Evolutionary conservation across 1,140 invertebrate genomes (phyloP).

Genomic region (Goniozus legneri): DNA sequence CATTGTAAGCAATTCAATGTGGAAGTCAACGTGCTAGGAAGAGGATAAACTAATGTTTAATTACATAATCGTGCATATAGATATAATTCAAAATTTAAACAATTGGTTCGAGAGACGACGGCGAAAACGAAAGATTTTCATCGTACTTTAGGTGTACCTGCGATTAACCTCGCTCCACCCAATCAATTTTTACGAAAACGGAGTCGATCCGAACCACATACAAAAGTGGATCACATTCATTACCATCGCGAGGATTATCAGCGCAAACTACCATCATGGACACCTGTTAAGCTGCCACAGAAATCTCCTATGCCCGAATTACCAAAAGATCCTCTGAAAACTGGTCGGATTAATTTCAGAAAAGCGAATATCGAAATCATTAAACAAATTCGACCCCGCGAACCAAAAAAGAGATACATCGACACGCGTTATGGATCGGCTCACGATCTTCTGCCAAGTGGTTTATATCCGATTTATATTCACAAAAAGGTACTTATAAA

Average conservation of each 20-base stretch:
- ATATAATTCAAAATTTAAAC: too few species aligned
- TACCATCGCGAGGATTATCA: conserved; percentile 21
- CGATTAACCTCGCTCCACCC: neutral
- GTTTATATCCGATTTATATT: conserved; percentile 49
- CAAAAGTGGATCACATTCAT: conserved; percentile 14
- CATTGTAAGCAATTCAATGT: too few species aligned
- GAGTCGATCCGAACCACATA: neutral
- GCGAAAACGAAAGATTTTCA: neutral
- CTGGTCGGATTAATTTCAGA: conserved; percentile 52
- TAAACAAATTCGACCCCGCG: conserved; percentile 52
- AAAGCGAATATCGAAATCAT: conserved; percentile 57
- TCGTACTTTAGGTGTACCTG: neutral
- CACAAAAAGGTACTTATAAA: conserved; percentile 32
- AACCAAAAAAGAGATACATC: conserved; percentile 45
- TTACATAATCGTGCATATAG: too few species aligned
- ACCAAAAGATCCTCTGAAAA: conserved; percentile 21
- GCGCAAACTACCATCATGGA: conserved; percentile 26
- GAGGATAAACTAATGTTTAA: too few species aligned
- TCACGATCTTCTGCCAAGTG: conserved; percentile 47
- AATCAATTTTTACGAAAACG: neutral
- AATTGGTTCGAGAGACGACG: neutral
- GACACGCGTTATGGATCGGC: conserved; percentile 48
- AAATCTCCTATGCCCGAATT: conserved; percentile 17
- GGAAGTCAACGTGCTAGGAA: too few species aligned
- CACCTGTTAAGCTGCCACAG: conserved; percentile 14